phyloP scores from a whole-genome alignment of 2,113 vertebrate genomes.

The Xyliphius kryptos region DNA sequence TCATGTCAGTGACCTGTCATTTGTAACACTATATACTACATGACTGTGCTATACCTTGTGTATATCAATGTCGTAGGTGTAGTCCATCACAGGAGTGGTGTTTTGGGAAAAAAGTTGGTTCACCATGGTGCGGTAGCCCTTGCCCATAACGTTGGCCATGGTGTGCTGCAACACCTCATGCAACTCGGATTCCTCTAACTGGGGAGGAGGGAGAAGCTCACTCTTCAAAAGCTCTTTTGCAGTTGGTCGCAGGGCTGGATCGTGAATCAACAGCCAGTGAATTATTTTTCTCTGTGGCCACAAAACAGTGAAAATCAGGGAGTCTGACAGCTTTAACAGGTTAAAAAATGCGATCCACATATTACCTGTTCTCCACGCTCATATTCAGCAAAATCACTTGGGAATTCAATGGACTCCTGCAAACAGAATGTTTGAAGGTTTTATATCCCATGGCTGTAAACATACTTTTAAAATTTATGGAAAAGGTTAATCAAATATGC shows the following conservation, averaged over 20 bases:
- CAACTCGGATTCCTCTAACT: slow-evolving; percentile 92
- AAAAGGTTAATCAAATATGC: no score
- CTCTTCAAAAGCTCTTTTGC: slow-evolving; percentile 86
- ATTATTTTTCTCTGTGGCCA: slow-evolving; percentile 75
- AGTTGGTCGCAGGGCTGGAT: slow-evolving; percentile 85
- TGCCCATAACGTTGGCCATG: slow-evolving; percentile 85
- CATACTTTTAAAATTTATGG: no score
- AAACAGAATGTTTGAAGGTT: not conserved
- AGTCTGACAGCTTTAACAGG: no score
- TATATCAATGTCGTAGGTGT: slow-evolving; percentile 88
- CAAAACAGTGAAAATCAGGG: not conserved
- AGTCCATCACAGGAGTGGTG: slow-evolving; percentile 81
- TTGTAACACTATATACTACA: no score
- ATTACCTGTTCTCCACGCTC: slow-evolving; percentile 80
- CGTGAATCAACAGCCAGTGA: slow-evolving; percentile 86
- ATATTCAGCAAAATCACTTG: slow-evolving; percentile 75
- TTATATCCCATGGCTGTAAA: not conserved
- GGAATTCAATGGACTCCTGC: slow-evolving; percentile 79
- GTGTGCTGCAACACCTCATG: slow-evolving; percentile 96
- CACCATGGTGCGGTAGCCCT: slow-evolving; percentile 94
- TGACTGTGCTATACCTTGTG: slow-evolving; percentile 72
- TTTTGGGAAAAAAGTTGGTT: slow-evolving; percentile 85
- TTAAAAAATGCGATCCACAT: no score
- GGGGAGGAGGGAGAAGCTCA: slow-evolving; percentile 84
- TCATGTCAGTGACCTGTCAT: no score